Conservation (phyloP, 2,113 vertebrate genomes). For the Drymodes brunneopygia region DNA sequence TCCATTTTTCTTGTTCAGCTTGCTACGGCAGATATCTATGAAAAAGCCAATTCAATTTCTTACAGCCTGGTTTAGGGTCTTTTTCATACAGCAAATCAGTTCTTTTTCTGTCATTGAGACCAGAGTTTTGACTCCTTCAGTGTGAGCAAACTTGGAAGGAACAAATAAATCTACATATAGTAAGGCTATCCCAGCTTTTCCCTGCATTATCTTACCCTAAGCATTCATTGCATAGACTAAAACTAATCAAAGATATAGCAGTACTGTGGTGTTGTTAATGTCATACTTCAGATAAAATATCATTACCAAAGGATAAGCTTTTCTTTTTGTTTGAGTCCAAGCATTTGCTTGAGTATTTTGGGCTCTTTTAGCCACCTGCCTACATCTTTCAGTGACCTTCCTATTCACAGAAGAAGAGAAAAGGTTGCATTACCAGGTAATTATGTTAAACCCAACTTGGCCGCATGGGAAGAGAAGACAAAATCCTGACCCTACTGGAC, state of each 20-base stretch:
- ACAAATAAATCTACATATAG: not conserved
- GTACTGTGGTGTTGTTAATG: not conserved
- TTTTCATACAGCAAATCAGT: not conserved
- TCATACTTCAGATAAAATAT: not conserved
- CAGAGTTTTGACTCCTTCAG: not conserved
- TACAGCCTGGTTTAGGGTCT: not conserved
- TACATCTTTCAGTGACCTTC: not conserved
- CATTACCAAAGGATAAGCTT: not conserved
- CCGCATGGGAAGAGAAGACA: not conserved
- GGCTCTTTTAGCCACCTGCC: not conserved
- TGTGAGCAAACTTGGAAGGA: not conserved
- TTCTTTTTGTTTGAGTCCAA: not conserved
- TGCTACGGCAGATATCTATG: not conserved
- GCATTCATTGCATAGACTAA: not conserved
- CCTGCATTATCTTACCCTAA: not conserved
- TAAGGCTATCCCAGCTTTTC: not conserved
- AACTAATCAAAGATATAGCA: not conserved
- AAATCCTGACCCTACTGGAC: not conserved
- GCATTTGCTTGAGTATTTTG: not conserved
- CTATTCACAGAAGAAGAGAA: not conserved
- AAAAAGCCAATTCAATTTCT: not conserved
- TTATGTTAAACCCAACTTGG: not conserved
- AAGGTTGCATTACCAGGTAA: not conserved
- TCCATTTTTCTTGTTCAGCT: not conserved
- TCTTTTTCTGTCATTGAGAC: not conserved